Evolutionary conservation across 64 coral and sea anemone species (phyloP).

Genomic region (Pocillopora verrucosa): DNA sequence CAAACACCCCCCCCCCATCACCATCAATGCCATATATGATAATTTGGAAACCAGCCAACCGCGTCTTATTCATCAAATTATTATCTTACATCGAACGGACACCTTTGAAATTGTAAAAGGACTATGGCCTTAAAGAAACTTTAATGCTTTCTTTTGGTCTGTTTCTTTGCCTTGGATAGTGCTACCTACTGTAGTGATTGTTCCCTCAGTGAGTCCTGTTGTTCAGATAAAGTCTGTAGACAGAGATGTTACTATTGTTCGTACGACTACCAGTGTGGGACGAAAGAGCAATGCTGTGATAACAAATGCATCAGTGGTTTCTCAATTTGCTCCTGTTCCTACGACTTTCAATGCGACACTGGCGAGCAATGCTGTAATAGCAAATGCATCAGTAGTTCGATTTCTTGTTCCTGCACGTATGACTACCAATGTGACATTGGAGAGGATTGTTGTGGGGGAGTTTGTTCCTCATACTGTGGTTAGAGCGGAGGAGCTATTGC

Average conservation of each 20-base stretch:
- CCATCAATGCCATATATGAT: too few species aligned
- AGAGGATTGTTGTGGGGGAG: too few species aligned
- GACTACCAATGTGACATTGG: too few species aligned
- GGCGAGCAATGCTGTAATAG: too few species aligned
- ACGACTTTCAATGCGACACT: background rate
- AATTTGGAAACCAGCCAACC: too few species aligned
- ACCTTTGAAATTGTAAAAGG: too few species aligned
- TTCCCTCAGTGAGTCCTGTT: background rate
- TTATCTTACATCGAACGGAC: too few species aligned
- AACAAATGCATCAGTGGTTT: too few species aligned
- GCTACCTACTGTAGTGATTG: slow-evolving; percentile 16
- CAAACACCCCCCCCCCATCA: too few species aligned
- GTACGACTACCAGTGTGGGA: too few species aligned
- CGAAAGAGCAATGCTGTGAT: too few species aligned
- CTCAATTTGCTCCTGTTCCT: background rate
- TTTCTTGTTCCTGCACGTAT: background rate
- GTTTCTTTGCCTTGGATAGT: background rate
- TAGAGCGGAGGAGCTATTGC: background rate
- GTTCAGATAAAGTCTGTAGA: slow-evolving; percentile 5
- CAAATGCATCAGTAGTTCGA: background rate
- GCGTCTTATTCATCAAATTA: too few species aligned
- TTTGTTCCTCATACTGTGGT: background rate
- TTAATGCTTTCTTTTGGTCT: background rate
- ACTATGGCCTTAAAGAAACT: background rate
- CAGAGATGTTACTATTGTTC: background rate